Conservation (phyloP, 2,888 invertebrate species). For the Cantharis rufa region DNA sequence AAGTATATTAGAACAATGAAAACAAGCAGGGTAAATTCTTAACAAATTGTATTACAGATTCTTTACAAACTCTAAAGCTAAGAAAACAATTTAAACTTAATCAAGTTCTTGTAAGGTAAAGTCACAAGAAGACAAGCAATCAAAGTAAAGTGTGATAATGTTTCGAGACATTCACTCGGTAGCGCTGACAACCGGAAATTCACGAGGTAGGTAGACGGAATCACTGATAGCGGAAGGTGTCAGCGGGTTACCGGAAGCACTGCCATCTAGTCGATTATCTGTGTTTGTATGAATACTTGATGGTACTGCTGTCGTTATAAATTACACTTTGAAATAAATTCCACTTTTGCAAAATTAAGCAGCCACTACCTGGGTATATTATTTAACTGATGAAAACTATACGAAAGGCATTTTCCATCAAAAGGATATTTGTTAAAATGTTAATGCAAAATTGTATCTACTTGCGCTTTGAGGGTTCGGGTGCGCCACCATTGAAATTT, state of each 20-base stretch:
- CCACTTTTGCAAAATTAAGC: not conserved
- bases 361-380: not conserved
- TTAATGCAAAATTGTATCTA: not conserved
- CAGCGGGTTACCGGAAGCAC: conserved; percentile 27
- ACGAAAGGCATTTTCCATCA: not conserved
- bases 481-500: not conserved
- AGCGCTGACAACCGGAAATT: conserved; percentile 32
- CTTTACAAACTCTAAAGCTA: conserved; percentile 20
- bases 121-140: conserved; percentile 38
- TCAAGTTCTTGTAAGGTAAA: conserved; percentile 33
- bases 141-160: conserved; percentile 40
- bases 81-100: conserved; percentile 42
- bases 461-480: not conserved
- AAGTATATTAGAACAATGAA: not conserved
- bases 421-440: not conserved
- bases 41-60: not conserved
- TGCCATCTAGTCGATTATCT: conserved; percentile 31
- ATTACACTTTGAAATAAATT: conserved; percentile 9
- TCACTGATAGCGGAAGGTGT: conserved; percentile 32
- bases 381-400: not conserved
- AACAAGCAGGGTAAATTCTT: not conserved
- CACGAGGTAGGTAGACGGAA: conserved; percentile 28
- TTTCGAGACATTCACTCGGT: conserved; percentile 34
- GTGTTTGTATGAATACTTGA: conserved; percentile 22
- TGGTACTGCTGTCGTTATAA: conserved; percentile 16